A percentile compares a stretch with the other conserved stretches of the same genome.
Conservation (phyloP, 2,888 invertebrate species). For the Polyploca ridens region DNA sequence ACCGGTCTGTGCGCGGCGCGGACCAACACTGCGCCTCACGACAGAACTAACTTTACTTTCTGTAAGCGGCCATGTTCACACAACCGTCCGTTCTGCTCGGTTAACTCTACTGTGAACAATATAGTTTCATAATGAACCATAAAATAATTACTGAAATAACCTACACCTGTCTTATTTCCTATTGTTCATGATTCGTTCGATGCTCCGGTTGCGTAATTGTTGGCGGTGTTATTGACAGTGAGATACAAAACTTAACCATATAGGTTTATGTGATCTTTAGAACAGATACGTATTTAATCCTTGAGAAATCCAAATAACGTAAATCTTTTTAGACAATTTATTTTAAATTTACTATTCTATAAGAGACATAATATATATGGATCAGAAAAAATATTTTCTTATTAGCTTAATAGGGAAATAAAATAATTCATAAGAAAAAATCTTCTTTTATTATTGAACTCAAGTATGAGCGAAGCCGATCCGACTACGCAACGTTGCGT, state of each 20-base stretch:
- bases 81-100: slow-evolving; percentile 26
- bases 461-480: slow-evolving; percentile 57
- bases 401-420: neutral
- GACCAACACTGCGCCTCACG: slow-evolving; percentile 68
- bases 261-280: neutral
- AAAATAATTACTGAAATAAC: slow-evolving; percentile 9
- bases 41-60: slow-evolving; percentile 78
- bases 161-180: slow-evolving; percentile 14
- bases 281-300: too few relatives aligned
- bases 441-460: slow-evolving; percentile 15
- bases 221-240: too few relatives aligned
- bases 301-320: too few relatives aligned
- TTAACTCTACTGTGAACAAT: slow-evolving; percentile 6
- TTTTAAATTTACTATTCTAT: too few relatives aligned
- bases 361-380: too few relatives aligned
- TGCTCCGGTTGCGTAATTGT: neutral
- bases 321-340: too few relatives aligned
- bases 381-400: too few relatives aligned
- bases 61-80: slow-evolving; percentile 69
- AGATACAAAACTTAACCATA: neutral
- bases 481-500: slow-evolving; percentile 68
- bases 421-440: neutral
- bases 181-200: neutral
- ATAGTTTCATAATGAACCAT: neutral
- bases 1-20: slow-evolving; percentile 68